These are phyloP conservation scores for Heliconius ismenius DNA, from an alignment of 2,888 invertebrate genomes.

Conservation along the genomic window DNA sequence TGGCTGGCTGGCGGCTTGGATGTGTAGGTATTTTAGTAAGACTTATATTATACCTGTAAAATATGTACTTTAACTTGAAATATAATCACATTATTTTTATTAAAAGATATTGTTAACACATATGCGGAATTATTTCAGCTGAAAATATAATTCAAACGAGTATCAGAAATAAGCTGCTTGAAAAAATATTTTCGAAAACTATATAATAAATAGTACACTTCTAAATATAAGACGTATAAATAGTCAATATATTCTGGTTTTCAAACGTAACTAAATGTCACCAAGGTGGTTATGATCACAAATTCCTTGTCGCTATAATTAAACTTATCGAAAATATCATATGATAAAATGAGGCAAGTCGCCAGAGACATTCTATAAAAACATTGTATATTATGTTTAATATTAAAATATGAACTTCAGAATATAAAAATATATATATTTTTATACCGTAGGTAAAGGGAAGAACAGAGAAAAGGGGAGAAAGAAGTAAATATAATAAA, in stretches of 20 bases:
- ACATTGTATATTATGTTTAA: slow-evolving; percentile 18
- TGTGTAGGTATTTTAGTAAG: not conserved
- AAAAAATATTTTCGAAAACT: not conserved
- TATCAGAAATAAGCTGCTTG: not conserved
- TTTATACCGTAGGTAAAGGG: not conserved
- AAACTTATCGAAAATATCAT: slow-evolving; percentile 42
- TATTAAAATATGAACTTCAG: slow-evolving; percentile 4
- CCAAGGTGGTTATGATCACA: slow-evolving; percentile 40
- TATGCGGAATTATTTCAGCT: too few relatives aligned
- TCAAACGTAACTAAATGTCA: slow-evolving; percentile 33
- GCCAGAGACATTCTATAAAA: slow-evolving; percentile 15
- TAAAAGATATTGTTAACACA: too few relatives aligned
- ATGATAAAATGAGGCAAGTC: slow-evolving; percentile 26
- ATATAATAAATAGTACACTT: not conserved
- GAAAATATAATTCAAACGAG: not conserved
- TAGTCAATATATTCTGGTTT: slow-evolving; percentile 25
- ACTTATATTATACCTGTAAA: not conserved
- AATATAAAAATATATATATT: not conserved
- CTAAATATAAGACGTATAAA: slow-evolving; percentile 7
- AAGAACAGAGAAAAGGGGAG: too few relatives aligned
- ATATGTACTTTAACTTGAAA: not conserved
- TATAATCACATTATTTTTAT: too few relatives aligned
- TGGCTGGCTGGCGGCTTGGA: too few relatives aligned
- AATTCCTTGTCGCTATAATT: slow-evolving; percentile 51
- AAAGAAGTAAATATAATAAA: too few relatives aligned